phyloP scores from a whole-genome alignment of 2,797 vertebrate genomes.

The Anabacerthia variegaticeps region DNA sequence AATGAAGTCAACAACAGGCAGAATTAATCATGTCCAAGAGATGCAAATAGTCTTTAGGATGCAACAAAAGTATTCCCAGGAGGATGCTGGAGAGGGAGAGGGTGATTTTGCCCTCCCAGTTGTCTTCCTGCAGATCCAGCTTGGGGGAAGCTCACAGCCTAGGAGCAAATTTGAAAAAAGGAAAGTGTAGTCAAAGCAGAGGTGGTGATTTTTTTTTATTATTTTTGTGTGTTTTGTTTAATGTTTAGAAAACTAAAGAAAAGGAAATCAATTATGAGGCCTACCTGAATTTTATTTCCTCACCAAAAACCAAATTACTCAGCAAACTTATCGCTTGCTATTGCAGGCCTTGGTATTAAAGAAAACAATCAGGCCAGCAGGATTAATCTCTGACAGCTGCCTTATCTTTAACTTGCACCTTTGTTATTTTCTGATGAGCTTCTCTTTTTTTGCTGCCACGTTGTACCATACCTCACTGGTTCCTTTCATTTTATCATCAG shows the following conservation, averaged over 20 bases:
- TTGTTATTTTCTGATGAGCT: slow-evolving; percentile 99
- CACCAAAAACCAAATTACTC: slow-evolving; percentile 99
- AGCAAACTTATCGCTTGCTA: slow-evolving; percentile 99
- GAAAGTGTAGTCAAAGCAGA: slow-evolving; percentile 82
- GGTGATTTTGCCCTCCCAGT: not conserved
- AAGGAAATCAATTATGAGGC: slow-evolving; percentile 97
- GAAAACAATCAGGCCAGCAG: slow-evolving; percentile 99
- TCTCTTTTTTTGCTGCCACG: slow-evolving; percentile 91
- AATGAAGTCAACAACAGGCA: not conserved
- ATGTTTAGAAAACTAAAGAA: slow-evolving; percentile 88
- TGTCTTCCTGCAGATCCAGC: not conserved
- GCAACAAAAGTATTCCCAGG: not conserved
- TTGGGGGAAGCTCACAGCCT: not conserved
- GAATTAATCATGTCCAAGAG: not conserved
- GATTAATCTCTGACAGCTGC: slow-evolving; percentile 99
- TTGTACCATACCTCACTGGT: slow-evolving; percentile 99
- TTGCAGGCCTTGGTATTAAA: slow-evolving; percentile 99
- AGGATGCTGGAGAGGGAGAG: not conserved
- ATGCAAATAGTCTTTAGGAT: not conserved
- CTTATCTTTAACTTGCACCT: slow-evolving; percentile 99
- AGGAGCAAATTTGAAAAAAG: slow-evolving; percentile 24
- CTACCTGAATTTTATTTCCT: slow-evolving; percentile 99
- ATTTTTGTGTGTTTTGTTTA: slow-evolving; percentile 74
- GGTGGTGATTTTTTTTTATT: slow-evolving; percentile 47
- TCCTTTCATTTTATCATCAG: slow-evolving; percentile 99